Conservation (phyloP, 2,113 vertebrate genomes). For the Alligator mississippiensis region DNA sequence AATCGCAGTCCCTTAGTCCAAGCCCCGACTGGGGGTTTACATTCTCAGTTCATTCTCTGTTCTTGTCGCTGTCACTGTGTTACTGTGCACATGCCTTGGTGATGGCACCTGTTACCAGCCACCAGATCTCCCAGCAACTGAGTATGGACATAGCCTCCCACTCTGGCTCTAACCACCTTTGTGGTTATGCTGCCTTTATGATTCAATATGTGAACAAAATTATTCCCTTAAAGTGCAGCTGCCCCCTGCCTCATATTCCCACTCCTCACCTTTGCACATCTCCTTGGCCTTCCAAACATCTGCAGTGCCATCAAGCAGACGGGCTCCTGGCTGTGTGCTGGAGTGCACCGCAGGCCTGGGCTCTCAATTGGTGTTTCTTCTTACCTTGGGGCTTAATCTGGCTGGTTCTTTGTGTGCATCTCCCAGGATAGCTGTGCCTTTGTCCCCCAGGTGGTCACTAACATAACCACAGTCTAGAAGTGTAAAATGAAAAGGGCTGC, state of each 20-base stretch:
- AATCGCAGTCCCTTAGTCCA: too few species aligned
- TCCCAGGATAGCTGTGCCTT: neutral
- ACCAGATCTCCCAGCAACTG: too few species aligned
- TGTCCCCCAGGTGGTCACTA: neutral
- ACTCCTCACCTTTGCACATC: neutral
- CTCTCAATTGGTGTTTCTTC: neutral
- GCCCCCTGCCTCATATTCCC: neutral
- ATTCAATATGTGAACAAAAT: neutral
- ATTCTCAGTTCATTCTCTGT: too few species aligned
- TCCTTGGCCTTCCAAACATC: neutral
- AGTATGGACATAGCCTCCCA: too few species aligned
- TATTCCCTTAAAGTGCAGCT: neutral
- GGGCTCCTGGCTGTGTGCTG: neutral
- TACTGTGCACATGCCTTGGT: too few species aligned
- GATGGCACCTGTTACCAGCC: too few species aligned
- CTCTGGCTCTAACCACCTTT: neutral
- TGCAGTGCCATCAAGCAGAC: neutral
- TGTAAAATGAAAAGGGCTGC: neutral
- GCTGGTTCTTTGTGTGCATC: neutral
- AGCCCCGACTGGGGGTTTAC: too few species aligned
- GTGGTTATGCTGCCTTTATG: neutral
- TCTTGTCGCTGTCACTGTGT: too few species aligned
- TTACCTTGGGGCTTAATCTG: neutral
- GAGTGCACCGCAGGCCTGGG: neutral
- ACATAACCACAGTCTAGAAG: neutral